phyloP scores from a whole-genome alignment of 1,140 invertebrate species.

The Drosophila sechellia region DNA sequence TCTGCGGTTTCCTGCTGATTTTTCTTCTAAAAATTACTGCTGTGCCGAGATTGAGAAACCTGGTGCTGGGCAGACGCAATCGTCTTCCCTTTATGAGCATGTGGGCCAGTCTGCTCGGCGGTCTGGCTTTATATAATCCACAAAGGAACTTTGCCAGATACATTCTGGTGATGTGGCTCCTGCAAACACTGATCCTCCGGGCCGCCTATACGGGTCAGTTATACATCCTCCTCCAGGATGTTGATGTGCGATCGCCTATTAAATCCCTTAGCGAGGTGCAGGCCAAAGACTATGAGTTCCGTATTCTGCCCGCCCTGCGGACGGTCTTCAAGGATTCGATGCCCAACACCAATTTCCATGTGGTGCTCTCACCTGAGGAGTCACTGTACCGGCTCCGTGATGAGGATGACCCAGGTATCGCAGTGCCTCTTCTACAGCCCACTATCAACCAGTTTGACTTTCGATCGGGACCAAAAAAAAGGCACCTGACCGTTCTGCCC shows the following conservation, averaged over 20 bases:
- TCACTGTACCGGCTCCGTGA: slow-evolving; percentile 37
- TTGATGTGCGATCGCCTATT: slow-evolving; percentile 37
- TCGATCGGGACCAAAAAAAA: slow-evolving; percentile 15
- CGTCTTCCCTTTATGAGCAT: slow-evolving; percentile 53
- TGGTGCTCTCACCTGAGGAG: neutral
- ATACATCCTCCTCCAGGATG: slow-evolving; percentile 71
- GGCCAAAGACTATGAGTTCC: slow-evolving; percentile 46
- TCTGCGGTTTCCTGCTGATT: slow-evolving; percentile 48
- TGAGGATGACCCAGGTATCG: slow-evolving; percentile 39
- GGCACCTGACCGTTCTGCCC: slow-evolving; percentile 39
- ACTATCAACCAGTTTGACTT: slow-evolving; percentile 41
- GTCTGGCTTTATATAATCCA: slow-evolving; percentile 33
- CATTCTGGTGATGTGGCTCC: slow-evolving; percentile 60
- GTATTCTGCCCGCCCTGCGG: slow-evolving; percentile 49
- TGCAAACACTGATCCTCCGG: slow-evolving; percentile 64
- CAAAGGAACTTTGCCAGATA: slow-evolving; percentile 68
- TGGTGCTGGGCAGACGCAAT: slow-evolving; percentile 65
- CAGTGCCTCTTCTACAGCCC: slow-evolving; percentile 52
- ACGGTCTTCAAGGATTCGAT: slow-evolving; percentile 41
- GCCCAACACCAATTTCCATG: neutral
- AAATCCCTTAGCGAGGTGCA: slow-evolving; percentile 50
- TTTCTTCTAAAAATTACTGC: slow-evolving; percentile 12
- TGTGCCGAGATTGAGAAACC: slow-evolving; percentile 13
- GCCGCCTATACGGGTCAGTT: slow-evolving; percentile 75
- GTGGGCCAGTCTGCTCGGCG: slow-evolving; percentile 57